Base-by-base conservation (phyloP, 1,140 invertebrate genomes). In the Melitaea cinxia region DNA sequence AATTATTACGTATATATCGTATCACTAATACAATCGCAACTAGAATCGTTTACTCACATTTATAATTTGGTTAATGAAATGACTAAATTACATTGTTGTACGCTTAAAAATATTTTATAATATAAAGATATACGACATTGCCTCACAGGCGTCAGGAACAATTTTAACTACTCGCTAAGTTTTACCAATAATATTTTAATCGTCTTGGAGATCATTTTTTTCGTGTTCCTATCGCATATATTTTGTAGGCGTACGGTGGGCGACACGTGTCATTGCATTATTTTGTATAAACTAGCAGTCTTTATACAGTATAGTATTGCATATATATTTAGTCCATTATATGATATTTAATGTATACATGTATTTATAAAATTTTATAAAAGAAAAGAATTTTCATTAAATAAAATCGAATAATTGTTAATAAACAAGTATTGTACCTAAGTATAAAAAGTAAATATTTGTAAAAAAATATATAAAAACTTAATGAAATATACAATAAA, bases 1-100 rank as follows among this genome's bases (percentile, higher is more conserved):
- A 89, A 88, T 88, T 81, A 89, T 88, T 91, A 91, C 88, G 88
- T 91, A 91, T 90, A 90, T 89, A 85, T 82, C 78, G 80, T 89
- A 91, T 91, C 86, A 91, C 88, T 91, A 91, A 87, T 88, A 89
- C 86, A 88, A 82, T 88, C 78, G 84, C 86, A 85, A 91, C 88
- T 90, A 89, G 86, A 85, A 80, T 90, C 86, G 83, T 89, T 88
- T 88, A 90, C 83, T 88, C 85, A 91, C 82, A 88, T 89, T 84
- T 79, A 91, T 89, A 82, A 88, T 88, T 91, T 91, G 85, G 88
- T 89, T 91, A 89, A 78, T 88, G 80, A 78, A 70, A 78, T 85
- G 75, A 83, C 81, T 90, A 88, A n/a, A 88, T 80, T 67, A 85
- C 73, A 85, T 75, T 80, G 73, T 82, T 76, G 78, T 86, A 84